phyloP scores from a whole-genome alignment of 2,113 vertebrate genomes.

The Copsychus sechellarum region DNA sequence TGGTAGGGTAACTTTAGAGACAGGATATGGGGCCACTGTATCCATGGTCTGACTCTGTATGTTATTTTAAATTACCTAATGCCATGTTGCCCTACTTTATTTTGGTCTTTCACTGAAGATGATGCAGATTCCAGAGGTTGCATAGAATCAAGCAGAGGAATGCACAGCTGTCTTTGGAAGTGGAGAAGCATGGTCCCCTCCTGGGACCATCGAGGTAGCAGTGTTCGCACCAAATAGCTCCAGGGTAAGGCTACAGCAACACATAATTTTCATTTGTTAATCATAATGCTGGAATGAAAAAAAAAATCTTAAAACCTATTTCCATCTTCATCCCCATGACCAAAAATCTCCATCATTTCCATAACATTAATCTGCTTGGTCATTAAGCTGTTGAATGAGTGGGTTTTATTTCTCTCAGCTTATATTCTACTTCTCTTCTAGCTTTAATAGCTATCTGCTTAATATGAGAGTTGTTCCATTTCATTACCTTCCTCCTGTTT shows the following conservation, averaged over 20 bases:
- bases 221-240: conserved; percentile 4
- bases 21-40: not conserved
- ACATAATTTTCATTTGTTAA: conserved; percentile 47
- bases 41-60: not conserved
- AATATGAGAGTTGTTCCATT: conserved; percentile 69
- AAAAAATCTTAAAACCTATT: conserved; percentile 19
- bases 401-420: conserved; percentile 70
- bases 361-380: conserved; percentile 59
- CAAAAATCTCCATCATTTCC: conserved; percentile 67
- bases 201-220: not conserved
- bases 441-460: conserved; percentile 72
- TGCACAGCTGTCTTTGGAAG: not conserved
- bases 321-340: conserved; percentile 48
- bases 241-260: conserved; percentile 11
- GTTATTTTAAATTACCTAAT: not conserved
- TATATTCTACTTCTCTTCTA: conserved; percentile 70
- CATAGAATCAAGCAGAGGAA: not conserved
- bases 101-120: not conserved
- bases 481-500: conserved; percentile 73
- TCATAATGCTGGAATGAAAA: not conserved
- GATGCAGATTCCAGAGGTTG: not conserved
- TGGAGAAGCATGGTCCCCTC: conserved; percentile 7
- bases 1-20: not conserved
- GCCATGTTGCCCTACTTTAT: not conserved
- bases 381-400: conserved; percentile 69